These are phyloP conservation scores for Gallinago media DNA, from an alignment of 2,113 vertebrate genomes.

Conservation along the genomic window DNA sequence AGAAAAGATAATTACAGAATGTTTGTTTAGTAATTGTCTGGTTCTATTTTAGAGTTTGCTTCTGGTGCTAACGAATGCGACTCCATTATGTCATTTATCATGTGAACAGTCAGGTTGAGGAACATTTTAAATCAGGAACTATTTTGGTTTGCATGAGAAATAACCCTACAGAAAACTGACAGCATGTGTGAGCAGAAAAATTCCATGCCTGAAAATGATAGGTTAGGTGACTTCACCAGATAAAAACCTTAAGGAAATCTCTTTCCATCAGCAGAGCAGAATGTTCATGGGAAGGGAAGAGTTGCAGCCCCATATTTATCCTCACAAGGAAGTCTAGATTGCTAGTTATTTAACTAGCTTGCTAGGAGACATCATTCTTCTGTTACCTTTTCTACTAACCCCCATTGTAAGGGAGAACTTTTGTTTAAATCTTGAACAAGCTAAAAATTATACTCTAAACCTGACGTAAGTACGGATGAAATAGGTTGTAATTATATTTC, in stretches of 20 bases:
- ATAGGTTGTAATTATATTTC: background rate
- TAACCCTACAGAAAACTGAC: constrained; percentile 50
- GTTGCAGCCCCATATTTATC: background rate
- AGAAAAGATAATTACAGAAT: constrained; percentile 60
- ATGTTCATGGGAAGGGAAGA: background rate
- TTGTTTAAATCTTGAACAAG: background rate
- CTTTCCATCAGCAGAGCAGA: background rate
- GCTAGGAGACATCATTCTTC: background rate
- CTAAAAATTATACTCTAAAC: constrained; percentile 36
- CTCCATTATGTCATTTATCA: constrained; percentile 66
- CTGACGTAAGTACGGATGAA: background rate
- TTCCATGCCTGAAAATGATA: constrained; percentile 29
- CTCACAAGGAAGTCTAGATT: background rate
- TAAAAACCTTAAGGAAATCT: background rate
- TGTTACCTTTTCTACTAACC: background rate
- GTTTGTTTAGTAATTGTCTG: constrained; percentile 60
- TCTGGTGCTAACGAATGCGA: constrained; percentile 38
- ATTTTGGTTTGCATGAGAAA: constrained; percentile 62
- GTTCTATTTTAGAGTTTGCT: constrained; percentile 62
- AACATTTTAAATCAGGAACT: constrained; percentile 53
- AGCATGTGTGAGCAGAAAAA: constrained; percentile 50
- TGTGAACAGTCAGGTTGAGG: constrained; percentile 61
- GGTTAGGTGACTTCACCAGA: background rate
- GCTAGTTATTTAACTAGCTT: constrained; percentile 36
- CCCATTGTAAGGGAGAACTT: background rate